phyloP scores from a whole-genome alignment of 2,888 invertebrate species.

The Parnassius smintheus region DNA sequence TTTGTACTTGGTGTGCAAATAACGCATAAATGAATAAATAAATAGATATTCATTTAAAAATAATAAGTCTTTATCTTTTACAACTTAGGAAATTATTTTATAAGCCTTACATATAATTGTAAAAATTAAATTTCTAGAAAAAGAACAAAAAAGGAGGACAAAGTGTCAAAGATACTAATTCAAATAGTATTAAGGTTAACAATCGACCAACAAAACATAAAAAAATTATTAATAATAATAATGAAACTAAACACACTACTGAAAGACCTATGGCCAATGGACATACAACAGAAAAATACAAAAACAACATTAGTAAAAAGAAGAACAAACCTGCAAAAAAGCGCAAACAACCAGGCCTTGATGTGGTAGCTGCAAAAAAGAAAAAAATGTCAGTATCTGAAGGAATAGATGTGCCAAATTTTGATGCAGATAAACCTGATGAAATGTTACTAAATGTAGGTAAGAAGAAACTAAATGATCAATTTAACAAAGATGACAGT shows the following conservation, averaged over 20 bases:
- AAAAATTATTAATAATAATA: not conserved
- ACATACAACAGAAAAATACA: conserved; percentile 25
- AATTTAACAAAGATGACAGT: conserved; percentile 45
- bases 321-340: conserved; percentile 29
- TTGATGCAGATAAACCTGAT: conserved; percentile 50
- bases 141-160: not conserved
- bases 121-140: not conserved
- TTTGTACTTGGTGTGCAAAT: no score
- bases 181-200: not conserved
- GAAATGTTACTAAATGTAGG: conserved; percentile 53
- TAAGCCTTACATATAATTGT: no score
- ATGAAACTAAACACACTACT: not conserved
- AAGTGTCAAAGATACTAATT: not conserved
- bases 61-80: no score
- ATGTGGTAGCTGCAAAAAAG: conserved; percentile 19
- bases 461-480: conserved; percentile 54
- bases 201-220: not conserved
- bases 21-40: no score
- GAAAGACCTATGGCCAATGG: conserved; percentile 23
- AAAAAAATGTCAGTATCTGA: conserved; percentile 20
- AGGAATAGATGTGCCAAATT: conserved; percentile 35
- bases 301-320: conserved; percentile 30
- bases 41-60: no score
- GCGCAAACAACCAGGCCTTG: conserved; percentile 23
- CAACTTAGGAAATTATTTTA: no score